These are phyloP conservation scores for Monochamus alternatus DNA, from an alignment of 2,888 invertebrate genomes.

Conservation along the genomic window DNA sequence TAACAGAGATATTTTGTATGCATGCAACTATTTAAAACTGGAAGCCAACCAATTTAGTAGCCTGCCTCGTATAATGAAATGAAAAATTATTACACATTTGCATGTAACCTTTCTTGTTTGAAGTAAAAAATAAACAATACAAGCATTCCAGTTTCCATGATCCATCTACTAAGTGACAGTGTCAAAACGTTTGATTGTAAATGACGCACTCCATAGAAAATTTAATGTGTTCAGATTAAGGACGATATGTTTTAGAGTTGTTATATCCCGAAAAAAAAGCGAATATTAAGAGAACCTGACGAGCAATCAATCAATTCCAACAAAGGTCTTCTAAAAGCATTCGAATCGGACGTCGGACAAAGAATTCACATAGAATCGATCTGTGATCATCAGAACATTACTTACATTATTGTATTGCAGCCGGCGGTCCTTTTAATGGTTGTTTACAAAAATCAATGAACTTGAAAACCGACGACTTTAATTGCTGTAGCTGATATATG, in stretches of 20 bases:
- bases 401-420: slow-evolving; percentile 3
- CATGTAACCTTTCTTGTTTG: too few relatives aligned
- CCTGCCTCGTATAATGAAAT: too few relatives aligned
- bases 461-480: not conserved
- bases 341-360: not conserved
- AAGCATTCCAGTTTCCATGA: not conserved
- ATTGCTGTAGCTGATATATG: not conserved
- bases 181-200: slow-evolving; percentile 8
- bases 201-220: slow-evolving; percentile 3
- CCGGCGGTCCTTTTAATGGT: not conserved
- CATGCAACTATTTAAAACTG: too few relatives aligned
- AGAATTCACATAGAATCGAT: not conserved
- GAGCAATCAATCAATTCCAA: slow-evolving; percentile 21
- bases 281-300: not conserved
- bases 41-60: too few relatives aligned
- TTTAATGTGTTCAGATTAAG: slow-evolving; percentile 1
- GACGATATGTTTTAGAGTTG: slow-evolving; percentile 13
- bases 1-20: too few relatives aligned
- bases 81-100: too few relatives aligned
- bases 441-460: not conserved
- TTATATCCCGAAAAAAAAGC: slow-evolving; percentile 4
- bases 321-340: slow-evolving; percentile 1
- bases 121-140: not conserved
- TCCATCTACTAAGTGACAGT: slow-evolving; percentile 1
- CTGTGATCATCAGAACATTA: slow-evolving; percentile 5